Percentiles rank a stretch among this genome's conserved stretches.
Conservation (phyloP, 1,140 invertebrate genomes). For the Drosophila ananassae region DNA sequence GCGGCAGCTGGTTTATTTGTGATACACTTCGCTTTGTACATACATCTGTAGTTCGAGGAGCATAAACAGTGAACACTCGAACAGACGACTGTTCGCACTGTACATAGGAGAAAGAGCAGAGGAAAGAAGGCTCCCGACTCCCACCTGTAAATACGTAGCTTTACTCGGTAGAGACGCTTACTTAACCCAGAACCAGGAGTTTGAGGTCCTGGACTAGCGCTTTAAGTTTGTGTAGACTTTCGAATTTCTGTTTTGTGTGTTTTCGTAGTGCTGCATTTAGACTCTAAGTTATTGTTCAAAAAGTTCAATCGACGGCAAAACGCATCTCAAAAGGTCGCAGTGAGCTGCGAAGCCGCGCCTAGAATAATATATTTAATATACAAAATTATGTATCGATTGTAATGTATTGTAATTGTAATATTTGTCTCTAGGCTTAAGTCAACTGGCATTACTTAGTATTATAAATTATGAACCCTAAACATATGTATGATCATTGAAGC, state of each 20-base stretch:
- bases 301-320: conserved; percentile 41
- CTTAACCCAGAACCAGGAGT: conserved; percentile 11
- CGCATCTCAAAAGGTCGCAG: conserved; percentile 59
- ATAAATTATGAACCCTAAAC: conserved; percentile 65
- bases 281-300: conserved; percentile 55
- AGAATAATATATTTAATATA: conserved; percentile 42
- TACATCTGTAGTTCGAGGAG: conserved; percentile 40
- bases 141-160: conserved; percentile 70
- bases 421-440: conserved; percentile 65
- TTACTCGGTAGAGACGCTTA: conserved; percentile 62
- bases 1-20: conserved; percentile 72
- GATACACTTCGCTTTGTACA: conserved; percentile 81
- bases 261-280: conserved; percentile 66
- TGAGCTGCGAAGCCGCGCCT: conserved; percentile 23
- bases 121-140: conserved; percentile 1
- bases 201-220: conserved; percentile 25
- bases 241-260: conserved; percentile 43
- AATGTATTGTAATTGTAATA: conserved; percentile 68
- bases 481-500: conserved; percentile 55
- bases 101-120: conserved; percentile 25
- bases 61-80: conserved; percentile 27
- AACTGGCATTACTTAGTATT: conserved; percentile 75
- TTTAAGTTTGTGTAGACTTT: conserved; percentile 43
- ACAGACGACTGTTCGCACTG: conserved; percentile 40
- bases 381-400: conserved; percentile 54